Evolutionary conservation across 2,113 vertebrate species (phyloP), one percentile per base, ranked within the genome.

Genomic region (Istiophorus platypterus): DNA sequence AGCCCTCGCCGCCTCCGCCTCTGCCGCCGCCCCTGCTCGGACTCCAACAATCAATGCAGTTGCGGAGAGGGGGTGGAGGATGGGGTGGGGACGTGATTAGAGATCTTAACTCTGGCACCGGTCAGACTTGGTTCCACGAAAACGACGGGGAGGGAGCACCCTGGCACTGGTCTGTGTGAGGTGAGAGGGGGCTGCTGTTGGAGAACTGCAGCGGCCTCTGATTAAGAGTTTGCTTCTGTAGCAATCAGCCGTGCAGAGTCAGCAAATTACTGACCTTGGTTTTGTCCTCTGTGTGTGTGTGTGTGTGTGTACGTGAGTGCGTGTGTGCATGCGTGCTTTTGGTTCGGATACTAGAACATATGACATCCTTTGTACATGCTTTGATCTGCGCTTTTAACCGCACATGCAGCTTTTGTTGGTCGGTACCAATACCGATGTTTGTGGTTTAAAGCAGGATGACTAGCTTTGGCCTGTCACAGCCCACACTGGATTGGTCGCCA

Each of bases 231-330:
- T 72, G 85, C 83, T 88, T 89, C 88, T 89, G 77, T 89, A 68
- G 89, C 83, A 85, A 85, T 72, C 70, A 76, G 79, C 76, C 86
- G 78, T 79, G 85, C 85, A 68, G 76, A 89, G 74, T 92, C 90
- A 86, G 85, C 85, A 85, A 72, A 85, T 78, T 29, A 37, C 78
- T 85, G 91, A 91, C 90, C 87, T 92, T 91, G 80, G 29, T 27
- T 14, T 42, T 75, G 73, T 90, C 68, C 42, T 63, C 26, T 63
- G 58, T 52, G 49, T 31, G 47, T 61, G 37, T 51, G 27, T 22
- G 17, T 29, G 24, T 31, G 27, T 67, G 39, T 74, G 27, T 47
- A n/a, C 34, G 34, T 87, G 18, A 66, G 61, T 82, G 42, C 68
- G 51, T 52, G 54, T 26, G 61, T 10, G 51, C 26, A 27, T n/a